phyloP scores from a whole-genome alignment of 2,797 vertebrate species.

The Amniataba percoides region DNA sequence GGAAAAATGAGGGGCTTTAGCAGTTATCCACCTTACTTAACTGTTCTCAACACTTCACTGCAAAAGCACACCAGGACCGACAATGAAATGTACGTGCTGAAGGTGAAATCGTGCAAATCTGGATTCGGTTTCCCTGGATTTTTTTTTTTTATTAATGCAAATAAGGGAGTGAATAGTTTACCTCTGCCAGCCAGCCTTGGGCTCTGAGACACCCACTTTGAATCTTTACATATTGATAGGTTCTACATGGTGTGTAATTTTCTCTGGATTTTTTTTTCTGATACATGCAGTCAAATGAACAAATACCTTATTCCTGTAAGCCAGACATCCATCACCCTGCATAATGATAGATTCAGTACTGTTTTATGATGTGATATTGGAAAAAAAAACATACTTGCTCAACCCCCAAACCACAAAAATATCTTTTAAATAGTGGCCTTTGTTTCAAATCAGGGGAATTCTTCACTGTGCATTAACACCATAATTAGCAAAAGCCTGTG shows the following conservation, averaged over 20 bases:
- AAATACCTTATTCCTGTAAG: slow-evolving; percentile 18
- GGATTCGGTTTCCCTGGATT: slow-evolving; percentile 48
- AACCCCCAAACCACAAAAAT: slow-evolving; percentile 36
- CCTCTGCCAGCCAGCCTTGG: slow-evolving; percentile 31
- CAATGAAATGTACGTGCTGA: slow-evolving; percentile 58
- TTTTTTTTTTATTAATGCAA: slow-evolving; percentile 57
- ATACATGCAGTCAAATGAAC: slow-evolving; percentile 33
- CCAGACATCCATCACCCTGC: slow-evolving; percentile 30
- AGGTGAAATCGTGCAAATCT: slow-evolving; percentile 65
- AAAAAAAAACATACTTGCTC: neutral
- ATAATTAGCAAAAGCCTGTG: slow-evolving; percentile 75
- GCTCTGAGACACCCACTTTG: slow-evolving; percentile 35
- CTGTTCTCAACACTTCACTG: slow-evolving; percentile 64
- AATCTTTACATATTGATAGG: slow-evolving; percentile 50
- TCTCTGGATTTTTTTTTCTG: neutral
- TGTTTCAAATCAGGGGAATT: slow-evolving; percentile 68
- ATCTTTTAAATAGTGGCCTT: slow-evolving; percentile 60
- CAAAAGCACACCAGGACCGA: slow-evolving; percentile 48
- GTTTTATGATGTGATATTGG: slow-evolving; percentile 32
- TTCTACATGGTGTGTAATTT: slow-evolving; percentile 45
- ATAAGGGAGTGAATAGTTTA: slow-evolving; percentile 50
- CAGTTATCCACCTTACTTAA: slow-evolving; percentile 64
- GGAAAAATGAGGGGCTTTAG: slow-evolving; percentile 60
- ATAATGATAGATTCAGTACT: neutral
- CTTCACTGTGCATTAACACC: slow-evolving; percentile 61